Evolutionary conservation across 2,888 invertebrate genomes (phyloP).

Genomic region (Cerastoderma edule): DNA sequence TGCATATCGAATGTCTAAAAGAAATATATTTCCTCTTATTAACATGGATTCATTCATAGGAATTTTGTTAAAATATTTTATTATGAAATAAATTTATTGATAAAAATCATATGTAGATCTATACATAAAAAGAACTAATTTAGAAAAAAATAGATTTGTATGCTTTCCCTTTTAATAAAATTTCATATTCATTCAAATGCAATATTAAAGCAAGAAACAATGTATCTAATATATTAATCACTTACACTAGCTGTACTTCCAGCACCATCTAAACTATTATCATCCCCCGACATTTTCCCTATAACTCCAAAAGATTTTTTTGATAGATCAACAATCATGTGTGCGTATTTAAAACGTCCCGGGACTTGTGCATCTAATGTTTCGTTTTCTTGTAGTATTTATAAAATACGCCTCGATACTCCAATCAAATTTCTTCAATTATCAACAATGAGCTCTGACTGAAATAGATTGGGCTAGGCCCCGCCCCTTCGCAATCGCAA

Average conservation of each 20-base stretch:
- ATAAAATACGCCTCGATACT: conserved; percentile 67
- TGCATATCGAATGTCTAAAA: too few relatives aligned
- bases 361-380: conserved; percentile 58
- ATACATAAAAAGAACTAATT: too few relatives aligned
- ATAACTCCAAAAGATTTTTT: conserved; percentile 60
- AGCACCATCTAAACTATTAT: conserved; percentile 59
- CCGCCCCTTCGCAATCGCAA: conserved; percentile 26
- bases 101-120: too few relatives aligned
- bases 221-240: too few relatives aligned
- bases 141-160: too few relatives aligned
- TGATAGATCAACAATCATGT: conserved; percentile 64
- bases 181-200: too few relatives aligned
- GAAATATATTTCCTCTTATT: too few relatives aligned
- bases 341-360: conserved; percentile 48
- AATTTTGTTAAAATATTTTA: too few relatives aligned
- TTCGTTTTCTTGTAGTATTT: conserved; percentile 62
- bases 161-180: too few relatives aligned
- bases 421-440: conserved; percentile 73
- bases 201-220: too few relatives aligned
- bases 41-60: too few relatives aligned
- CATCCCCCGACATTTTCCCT: conserved; percentile 63
- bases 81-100: too few relatives aligned
- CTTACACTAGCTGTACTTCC: conserved; percentile 59
- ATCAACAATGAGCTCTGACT: conserved; percentile 62
- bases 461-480: conserved; percentile 33